phyloP scores from a whole-genome alignment of 2,888 invertebrate genomes.

The Lumbricus terrestris region DNA sequence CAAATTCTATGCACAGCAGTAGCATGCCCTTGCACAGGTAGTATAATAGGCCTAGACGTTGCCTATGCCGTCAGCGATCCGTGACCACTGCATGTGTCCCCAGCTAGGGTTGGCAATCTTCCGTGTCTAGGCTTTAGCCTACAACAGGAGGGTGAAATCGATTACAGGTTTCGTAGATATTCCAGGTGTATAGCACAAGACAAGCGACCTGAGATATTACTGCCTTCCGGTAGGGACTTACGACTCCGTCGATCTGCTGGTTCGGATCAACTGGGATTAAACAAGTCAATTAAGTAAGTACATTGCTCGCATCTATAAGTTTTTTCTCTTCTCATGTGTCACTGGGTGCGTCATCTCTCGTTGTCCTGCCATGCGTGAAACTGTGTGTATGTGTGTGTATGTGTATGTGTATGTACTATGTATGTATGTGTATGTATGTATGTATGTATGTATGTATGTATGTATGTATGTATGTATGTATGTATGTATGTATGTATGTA shows the following conservation, averaged over 20 bases:
- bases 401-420: too few species aligned
- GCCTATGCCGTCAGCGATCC: neutral
- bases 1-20: neutral
- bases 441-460: too few species aligned
- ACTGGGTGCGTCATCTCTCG: neutral
- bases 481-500: too few species aligned
- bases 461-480: too few species aligned
- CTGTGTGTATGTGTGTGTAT: too few species aligned
- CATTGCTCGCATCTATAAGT: neutral
- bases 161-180: neutral
- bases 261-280: neutral
- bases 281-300: neutral
- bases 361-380: neutral
- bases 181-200: neutral
- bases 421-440: too few species aligned
- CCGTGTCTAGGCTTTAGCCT: neutral
- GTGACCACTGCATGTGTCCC: neutral
- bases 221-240: neutral
- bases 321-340: neutral
- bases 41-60: neutral
- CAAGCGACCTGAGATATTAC: neutral
- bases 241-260: neutral
- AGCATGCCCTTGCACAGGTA: neutral
- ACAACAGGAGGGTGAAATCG: neutral
- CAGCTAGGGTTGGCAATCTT: neutral